phyloP scores from a whole-genome alignment of 2,888 invertebrate genomes.

The Campoplex capitator region DNA sequence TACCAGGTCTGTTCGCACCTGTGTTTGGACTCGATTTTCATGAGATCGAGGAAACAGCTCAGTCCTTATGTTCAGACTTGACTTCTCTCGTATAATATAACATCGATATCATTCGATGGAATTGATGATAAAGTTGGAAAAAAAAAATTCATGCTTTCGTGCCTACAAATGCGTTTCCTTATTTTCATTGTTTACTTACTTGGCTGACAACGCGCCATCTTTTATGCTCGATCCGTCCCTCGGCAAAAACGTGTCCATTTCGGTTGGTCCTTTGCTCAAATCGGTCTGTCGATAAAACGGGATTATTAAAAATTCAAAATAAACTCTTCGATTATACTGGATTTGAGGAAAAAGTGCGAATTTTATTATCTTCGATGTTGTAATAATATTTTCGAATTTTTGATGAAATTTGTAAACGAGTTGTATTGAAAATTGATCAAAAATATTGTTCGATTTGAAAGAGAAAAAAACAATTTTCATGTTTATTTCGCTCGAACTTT shows the following conservation, averaged over 20 bases:
- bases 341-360: too few species aligned
- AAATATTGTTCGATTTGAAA: neutral
- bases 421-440: neutral
- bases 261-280: conserved; percentile 86
- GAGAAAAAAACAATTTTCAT: too few species aligned
- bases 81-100: neutral
- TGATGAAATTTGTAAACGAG: neutral
- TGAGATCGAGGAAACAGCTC: neutral
- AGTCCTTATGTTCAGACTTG: neutral
- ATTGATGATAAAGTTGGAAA: too few species aligned
- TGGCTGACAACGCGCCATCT: conserved; percentile 79
- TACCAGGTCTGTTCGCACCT: neutral
- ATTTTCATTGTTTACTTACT: conserved; percentile 74
- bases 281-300: conserved; percentile 55
- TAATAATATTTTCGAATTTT: neutral
- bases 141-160: too few species aligned
- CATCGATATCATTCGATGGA: neutral
- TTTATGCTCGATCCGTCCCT: conserved; percentile 87
- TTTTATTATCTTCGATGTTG: too few species aligned
- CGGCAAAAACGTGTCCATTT: conserved; percentile 93
- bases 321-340: too few species aligned
- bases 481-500: neutral
- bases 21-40: neutral
- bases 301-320: neutral
- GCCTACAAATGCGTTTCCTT: too few species aligned